Evolutionary conservation across 1,140 invertebrate species (phyloP).

Genomic region (Zaprionus kolodkinae): DNA sequence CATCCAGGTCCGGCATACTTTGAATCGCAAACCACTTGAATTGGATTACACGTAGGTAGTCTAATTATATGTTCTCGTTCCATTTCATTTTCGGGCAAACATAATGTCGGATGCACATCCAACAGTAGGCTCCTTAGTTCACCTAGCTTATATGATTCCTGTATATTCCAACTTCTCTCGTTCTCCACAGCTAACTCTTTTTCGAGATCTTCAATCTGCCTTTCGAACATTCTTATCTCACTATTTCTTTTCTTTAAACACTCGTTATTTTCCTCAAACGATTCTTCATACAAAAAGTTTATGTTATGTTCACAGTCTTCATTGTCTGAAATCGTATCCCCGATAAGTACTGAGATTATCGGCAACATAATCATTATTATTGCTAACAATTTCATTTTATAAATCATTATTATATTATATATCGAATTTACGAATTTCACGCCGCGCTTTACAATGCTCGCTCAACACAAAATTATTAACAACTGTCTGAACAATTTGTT

Average conservation of each 20-base stretch:
- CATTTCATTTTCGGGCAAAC: not conserved
- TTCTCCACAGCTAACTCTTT: not conserved
- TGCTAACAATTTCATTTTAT: not conserved
- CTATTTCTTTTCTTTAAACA: not conserved
- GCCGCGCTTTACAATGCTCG: not conserved
- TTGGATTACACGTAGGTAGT: too few relatives aligned
- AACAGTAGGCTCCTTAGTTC: not conserved
- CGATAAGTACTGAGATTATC: not conserved
- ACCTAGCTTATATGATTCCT: not conserved
- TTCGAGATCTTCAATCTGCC: not conserved
- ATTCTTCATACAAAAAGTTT: not conserved
- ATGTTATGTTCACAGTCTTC: not conserved
- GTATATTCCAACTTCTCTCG: not conserved
- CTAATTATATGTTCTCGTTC: not conserved
- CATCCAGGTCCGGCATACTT: constrained; percentile 16
- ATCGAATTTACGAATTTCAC: not conserved
- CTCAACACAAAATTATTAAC: not conserved
- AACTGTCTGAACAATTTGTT: not conserved
- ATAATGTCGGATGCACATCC: constrained; percentile 1
- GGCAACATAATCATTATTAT: not conserved
- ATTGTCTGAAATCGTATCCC: not conserved
- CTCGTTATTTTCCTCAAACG: not conserved
- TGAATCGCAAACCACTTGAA: constrained; percentile 1
- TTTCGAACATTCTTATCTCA: not conserved
- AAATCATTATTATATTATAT: not conserved